Evolutionary conservation across 2,113 vertebrate genomes (phyloP).

Genomic region (human): DNA sequence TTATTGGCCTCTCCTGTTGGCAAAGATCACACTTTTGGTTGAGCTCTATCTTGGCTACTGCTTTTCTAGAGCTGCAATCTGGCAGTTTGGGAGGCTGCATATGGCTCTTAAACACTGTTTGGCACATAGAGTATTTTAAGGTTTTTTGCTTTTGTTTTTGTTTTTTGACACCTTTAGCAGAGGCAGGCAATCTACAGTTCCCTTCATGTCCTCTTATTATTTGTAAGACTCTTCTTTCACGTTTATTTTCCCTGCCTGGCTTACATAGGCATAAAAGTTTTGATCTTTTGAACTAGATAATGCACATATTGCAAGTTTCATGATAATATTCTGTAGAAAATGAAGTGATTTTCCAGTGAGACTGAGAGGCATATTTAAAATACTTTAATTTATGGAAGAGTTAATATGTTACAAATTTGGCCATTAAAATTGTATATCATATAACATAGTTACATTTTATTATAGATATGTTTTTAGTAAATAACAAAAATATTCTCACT

Average conservation of each 20-base stretch:
- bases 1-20: neutral
- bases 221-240: neutral
- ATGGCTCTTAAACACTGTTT: slow-evolving; percentile 51
- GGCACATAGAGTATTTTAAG: neutral
- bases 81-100: neutral
- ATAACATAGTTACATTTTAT: neutral
- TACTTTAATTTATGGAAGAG: neutral
- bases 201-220: neutral
- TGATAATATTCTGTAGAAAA: neutral
- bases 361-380: slow-evolving; percentile 39
- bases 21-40: neutral
- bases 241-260: neutral
- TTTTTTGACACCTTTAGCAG: slow-evolving; percentile 13
- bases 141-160: slow-evolving; percentile 11
- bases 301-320: neutral
- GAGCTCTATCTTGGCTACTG: slow-evolving; percentile 17
- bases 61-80: slow-evolving; percentile 37
- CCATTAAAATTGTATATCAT: neutral
- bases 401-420: neutral
- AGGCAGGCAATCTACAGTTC: slow-evolving; percentile 13
- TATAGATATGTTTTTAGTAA: neutral
- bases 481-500: neutral
- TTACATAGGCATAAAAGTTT: neutral
- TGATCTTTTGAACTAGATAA: slow-evolving; percentile 4
- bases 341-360: slow-evolving; percentile 10